Base-by-base conservation (phyloP, 2,797 vertebrate species). In the Silurus lanzhouensis region DNA sequence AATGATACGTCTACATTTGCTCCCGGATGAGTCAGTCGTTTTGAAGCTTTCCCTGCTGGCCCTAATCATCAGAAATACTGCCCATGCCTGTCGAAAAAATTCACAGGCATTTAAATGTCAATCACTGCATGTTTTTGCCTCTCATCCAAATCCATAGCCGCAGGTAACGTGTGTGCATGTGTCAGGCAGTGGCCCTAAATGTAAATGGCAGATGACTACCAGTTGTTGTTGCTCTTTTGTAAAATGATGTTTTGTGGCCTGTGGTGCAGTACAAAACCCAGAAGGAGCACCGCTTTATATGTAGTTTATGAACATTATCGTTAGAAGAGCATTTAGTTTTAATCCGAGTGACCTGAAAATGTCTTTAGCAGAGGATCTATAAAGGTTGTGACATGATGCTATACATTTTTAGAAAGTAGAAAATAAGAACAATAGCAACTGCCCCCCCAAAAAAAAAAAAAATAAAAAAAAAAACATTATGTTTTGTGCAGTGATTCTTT, bases 21-120 rank as follows among this genome's bases (percentile, higher is more conserved):
- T 60, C 76, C 76, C 31, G 1, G 31, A 63, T 61, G 76, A 61
- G 15, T 27, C 19, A 10, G 44, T 52, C 1, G 22, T 48, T 80
- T 48, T 79, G 20, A 80, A 64, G 38, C 22, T 17, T 64, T 80
- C 60, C 44, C 58, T n/a, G 20, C 77, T 64, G 38, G 60, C 10
- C 44, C 13, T 64, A 60, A 55, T 77, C 44, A 80, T 64, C 78
- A 66, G 63, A 81, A 81, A 67, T 27, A 55, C 46, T 67, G 63
- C 15, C 38, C 44, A 66, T 81, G 78, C 63, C 78, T 20, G 78
- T 81, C 78, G 17, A 27, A 46, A 31, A 66, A 67, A 66, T 52
- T 80, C 61, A 67, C 61, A 66, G n/a, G 15, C 78, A 66, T 66
- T 81, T 67, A 81, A 81, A 81, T 81, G 78, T 81, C 81, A 83